Conservation (phyloP, 2,888 invertebrate species). For the Fragum fragum region DNA sequence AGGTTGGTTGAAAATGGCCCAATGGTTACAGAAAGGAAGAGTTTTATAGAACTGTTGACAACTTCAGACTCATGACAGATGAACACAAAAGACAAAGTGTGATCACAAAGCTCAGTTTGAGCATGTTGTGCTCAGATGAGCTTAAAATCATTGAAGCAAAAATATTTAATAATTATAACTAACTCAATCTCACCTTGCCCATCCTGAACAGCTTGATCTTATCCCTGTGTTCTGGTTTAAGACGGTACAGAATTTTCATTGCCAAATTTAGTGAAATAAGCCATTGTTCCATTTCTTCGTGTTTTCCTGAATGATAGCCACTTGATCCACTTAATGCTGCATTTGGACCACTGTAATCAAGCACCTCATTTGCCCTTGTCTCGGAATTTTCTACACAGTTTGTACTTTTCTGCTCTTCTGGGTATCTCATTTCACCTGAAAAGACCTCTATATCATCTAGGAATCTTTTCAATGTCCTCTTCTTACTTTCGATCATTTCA, state of each 20-base stretch:
- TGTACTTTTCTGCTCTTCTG: neutral
- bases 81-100: too few species aligned
- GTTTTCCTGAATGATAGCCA: neutral
- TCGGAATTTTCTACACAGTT: neutral
- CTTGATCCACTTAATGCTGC: neutral
- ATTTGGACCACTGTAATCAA: neutral
- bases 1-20: too few species aligned
- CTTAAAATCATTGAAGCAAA: too few species aligned
- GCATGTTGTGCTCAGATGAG: too few species aligned
- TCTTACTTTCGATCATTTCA: slow-evolving; percentile 25
- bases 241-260: slow-evolving; percentile 51
- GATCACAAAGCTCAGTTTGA: too few species aligned
- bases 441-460: slow-evolving; percentile 5
- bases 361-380: neutral
- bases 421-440: slow-evolving; percentile 3
- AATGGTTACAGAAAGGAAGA: too few species aligned
- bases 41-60: too few species aligned
- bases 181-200: slow-evolving; percentile 60
- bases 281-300: slow-evolving; percentile 24
- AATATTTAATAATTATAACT: too few species aligned
- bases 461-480: slow-evolving; percentile 11
- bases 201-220: slow-evolving; percentile 42
- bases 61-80: too few species aligned
- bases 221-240: slow-evolving; percentile 62
- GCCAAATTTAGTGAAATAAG: slow-evolving; percentile 39